Percentiles rank a stretch among this genome's conserved stretches.
phyloP scores from a whole-genome alignment of 2,113 vertebrate species.

The Gopherus flavomarginatus region DNA sequence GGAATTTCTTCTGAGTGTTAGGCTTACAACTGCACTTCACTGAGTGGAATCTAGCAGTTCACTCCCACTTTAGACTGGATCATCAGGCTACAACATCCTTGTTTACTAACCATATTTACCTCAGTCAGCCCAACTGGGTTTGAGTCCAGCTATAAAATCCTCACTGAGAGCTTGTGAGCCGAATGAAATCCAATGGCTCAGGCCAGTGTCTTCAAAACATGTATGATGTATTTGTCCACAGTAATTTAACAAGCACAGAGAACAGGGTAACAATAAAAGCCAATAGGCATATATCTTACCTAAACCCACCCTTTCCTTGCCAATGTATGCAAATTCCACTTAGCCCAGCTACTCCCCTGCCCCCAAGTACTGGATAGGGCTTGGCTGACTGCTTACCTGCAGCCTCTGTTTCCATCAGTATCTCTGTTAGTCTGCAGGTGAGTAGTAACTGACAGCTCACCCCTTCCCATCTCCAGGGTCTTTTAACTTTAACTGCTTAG shows the following conservation, averaged over 20 bases:
- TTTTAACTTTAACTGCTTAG: neutral
- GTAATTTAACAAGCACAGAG: slow-evolving; percentile 2
- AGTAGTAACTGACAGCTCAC: neutral
- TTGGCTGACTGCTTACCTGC: neutral
- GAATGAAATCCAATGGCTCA: neutral
- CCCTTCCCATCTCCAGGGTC: neutral
- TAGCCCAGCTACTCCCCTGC: neutral
- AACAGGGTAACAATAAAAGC: neutral
- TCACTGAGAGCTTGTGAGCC: neutral
- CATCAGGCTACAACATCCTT: neutral
- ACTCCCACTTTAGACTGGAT: neutral
- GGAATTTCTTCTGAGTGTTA: neutral
- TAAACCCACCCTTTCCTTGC: neutral
- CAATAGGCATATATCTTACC: neutral
- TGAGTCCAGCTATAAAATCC: neutral
- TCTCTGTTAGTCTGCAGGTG: neutral
- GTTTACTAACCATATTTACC: neutral
- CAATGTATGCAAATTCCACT: neutral
- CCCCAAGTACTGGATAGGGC: neutral
- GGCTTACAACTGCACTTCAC: neutral
- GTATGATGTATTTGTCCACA: slow-evolving; percentile 23
- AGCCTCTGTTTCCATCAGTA: neutral
- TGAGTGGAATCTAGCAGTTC: neutral
- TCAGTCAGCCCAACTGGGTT: neutral
- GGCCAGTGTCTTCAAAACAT: neutral